Conservation (phyloP, 2,797 vertebrate species). For the Ficedula albicollis region DNA sequence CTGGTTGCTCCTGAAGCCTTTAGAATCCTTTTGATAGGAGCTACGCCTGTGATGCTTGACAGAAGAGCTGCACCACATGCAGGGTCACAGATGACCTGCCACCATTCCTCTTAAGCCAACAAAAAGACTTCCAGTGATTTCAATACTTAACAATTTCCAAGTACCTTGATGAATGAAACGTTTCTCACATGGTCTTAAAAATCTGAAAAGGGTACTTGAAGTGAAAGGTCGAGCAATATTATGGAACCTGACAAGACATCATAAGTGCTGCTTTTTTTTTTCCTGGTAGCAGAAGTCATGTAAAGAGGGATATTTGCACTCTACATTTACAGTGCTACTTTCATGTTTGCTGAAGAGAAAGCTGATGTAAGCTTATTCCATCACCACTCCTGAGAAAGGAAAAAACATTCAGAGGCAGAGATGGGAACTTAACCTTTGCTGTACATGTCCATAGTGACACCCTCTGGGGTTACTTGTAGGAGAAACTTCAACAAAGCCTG, state of each 20-base stretch:
- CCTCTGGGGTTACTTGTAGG: not conserved
- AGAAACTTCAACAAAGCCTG: not conserved
- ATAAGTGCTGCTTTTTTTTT: not conserved
- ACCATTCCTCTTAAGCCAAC: not conserved
- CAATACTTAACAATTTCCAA: not conserved
- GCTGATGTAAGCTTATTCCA: not conserved
- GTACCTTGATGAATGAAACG: not conserved
- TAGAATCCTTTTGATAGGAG: not conserved
- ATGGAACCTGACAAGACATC: not conserved
- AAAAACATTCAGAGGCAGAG: not conserved
- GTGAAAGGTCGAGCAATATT: not conserved
- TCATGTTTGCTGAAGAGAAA: not conserved
- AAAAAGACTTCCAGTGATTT: not conserved
- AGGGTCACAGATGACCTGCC: not conserved
- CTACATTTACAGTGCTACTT: not conserved
- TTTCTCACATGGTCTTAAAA: not conserved
- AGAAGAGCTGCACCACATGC: not conserved
- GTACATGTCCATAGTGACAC: not conserved
- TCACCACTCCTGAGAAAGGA: not conserved
- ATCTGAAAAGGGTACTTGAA: not conserved
- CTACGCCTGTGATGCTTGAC: not conserved
- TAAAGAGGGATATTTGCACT: not conserved
- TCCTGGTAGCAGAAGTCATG: not conserved
- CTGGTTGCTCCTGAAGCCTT: not conserved
- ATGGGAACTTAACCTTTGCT: not conserved